Percentiles rank a stretch among this genome's conserved stretches.
phyloP scores from a whole-genome alignment of 2,113 vertebrate species.

The Carassius gibelio region DNA sequence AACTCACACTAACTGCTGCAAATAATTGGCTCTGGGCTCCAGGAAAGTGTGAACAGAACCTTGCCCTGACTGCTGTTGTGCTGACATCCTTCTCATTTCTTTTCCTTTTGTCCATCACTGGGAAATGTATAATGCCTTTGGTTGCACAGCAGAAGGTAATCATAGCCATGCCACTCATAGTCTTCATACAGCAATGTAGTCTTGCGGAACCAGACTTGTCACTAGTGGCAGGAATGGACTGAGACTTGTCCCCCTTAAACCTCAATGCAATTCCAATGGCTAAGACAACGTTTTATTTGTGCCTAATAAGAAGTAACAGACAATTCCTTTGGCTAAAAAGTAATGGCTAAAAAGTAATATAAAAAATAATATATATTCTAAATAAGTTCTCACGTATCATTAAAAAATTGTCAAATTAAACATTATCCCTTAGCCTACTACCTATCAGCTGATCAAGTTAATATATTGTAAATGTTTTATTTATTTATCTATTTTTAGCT shows the following conservation, averaged over 20 bases:
- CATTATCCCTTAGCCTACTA: background rate
- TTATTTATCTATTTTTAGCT: no score
- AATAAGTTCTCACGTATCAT: background rate
- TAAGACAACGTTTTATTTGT: background rate
- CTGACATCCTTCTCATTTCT: constrained; percentile 41
- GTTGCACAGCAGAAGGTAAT: constrained; percentile 15
- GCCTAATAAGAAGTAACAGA: background rate
- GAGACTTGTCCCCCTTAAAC: background rate
- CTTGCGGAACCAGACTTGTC: background rate
- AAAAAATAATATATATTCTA: no score
- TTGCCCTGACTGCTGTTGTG: background rate
- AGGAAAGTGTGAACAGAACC: constrained; percentile 8
- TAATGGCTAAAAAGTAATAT: no score
- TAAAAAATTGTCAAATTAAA: no score
- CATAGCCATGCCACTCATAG: constrained; percentile 3
- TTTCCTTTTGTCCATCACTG: constrained; percentile 16
- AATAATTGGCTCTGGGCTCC: constrained; percentile 45
- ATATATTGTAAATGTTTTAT: no score
- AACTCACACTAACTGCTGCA: constrained; percentile 28
- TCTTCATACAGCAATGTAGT: background rate
- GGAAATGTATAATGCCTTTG: constrained; percentile 3
- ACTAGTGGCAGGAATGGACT: background rate
- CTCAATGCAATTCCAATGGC: background rate
- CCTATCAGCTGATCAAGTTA: no score
- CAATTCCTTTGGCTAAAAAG: background rate